A percentile compares a stretch with the other conserved stretches of the same genome.
Evolutionary conservation across 1,140 invertebrate genomes (phyloP).

Genomic region (Stratiolaelaps scimitus): DNA sequence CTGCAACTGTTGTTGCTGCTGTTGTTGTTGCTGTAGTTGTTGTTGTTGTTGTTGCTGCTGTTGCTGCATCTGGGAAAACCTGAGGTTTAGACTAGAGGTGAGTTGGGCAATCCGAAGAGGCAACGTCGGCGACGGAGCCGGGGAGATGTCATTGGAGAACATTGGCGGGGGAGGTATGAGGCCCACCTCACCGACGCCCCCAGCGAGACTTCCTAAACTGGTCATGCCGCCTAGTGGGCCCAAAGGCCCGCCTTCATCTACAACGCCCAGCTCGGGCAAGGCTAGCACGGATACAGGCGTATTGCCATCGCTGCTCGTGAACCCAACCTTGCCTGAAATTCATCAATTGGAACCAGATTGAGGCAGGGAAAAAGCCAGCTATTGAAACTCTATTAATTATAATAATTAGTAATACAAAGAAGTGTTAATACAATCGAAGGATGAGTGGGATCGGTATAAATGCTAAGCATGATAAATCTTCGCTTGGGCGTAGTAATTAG

Average conservation of each 20-base stretch:
- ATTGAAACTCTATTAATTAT: too few relatives aligned
- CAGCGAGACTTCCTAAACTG: too few relatives aligned
- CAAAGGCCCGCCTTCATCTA: constrained; percentile 8
- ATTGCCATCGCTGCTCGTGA: constrained; percentile 3
- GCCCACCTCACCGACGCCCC: constrained; percentile 65
- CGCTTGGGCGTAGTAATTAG: too few relatives aligned
- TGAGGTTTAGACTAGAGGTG: constrained; percentile 31
- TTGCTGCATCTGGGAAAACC: constrained; percentile 35
- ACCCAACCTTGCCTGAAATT: constrained; percentile 2
- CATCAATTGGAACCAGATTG: neutral
- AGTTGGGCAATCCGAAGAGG: constrained; percentile 43
- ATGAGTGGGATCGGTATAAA: too few relatives aligned
- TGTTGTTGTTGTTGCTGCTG: too few relatives aligned
- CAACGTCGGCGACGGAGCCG: constrained; percentile 44
- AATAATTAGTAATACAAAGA: too few relatives aligned
- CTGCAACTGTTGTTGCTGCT: constrained; percentile 32
- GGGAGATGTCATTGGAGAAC: constrained; percentile 47
- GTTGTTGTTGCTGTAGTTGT: constrained; percentile 35
- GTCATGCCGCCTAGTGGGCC: too few relatives aligned
- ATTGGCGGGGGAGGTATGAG: constrained; percentile 86
- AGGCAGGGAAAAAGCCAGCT: constrained; percentile 2
- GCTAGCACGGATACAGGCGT: constrained; percentile 32
- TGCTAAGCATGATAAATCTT: too few relatives aligned
- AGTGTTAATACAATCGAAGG: too few relatives aligned
- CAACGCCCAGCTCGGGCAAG: constrained; percentile 33